These are phyloP conservation scores for Scolanthus callimorphus DNA, from an alignment of 92 coral and sea anemone species.

Conservation along the genomic window DNA sequence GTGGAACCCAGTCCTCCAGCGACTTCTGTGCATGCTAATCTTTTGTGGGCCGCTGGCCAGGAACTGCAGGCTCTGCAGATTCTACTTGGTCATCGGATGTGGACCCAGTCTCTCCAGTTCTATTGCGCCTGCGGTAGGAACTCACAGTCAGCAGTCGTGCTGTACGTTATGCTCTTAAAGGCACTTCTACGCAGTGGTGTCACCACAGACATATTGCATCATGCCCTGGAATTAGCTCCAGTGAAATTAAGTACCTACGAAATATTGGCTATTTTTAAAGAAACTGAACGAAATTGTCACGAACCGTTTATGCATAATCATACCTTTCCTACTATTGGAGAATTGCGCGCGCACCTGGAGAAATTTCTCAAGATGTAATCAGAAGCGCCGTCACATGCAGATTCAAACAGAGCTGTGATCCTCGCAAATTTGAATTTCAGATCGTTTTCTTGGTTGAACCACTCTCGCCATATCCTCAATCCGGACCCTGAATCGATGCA, in stretches of 20 bases:
- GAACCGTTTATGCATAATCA: slow-evolving; percentile 47
- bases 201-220: slow-evolving; percentile 36
- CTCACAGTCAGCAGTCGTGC: slow-evolving; percentile 20
- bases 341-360: slow-evolving; percentile 50
- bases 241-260: slow-evolving; percentile 51
- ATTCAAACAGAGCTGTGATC: no score
- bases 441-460: no score
- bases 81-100: slow-evolving; percentile 64
- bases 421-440: no score
- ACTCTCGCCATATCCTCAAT: no score
- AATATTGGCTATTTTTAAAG: slow-evolving; percentile 41
- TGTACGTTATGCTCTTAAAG: slow-evolving; percentile 64
- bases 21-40: slow-evolving; percentile 54
- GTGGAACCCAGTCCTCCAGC: slow-evolving; percentile 48
- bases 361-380: slow-evolving; percentile 19
- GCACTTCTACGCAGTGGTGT: slow-evolving; percentile 52
- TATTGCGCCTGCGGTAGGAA: slow-evolving; percentile 38
- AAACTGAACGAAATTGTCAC: slow-evolving; percentile 27
- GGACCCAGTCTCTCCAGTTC: slow-evolving; percentile 80
- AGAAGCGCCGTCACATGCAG: no score
- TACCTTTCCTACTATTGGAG: slow-evolving; percentile 42
- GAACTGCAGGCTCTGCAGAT: slow-evolving; percentile 80
- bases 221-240: slow-evolving; percentile 64
- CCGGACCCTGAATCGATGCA: no score
- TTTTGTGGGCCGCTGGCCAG: slow-evolving; percentile 76